Evolutionary conservation across 2,888 invertebrate genomes (phyloP), one percentile per base, ranked within the genome.

Genomic region (Volucella inflata): DNA sequence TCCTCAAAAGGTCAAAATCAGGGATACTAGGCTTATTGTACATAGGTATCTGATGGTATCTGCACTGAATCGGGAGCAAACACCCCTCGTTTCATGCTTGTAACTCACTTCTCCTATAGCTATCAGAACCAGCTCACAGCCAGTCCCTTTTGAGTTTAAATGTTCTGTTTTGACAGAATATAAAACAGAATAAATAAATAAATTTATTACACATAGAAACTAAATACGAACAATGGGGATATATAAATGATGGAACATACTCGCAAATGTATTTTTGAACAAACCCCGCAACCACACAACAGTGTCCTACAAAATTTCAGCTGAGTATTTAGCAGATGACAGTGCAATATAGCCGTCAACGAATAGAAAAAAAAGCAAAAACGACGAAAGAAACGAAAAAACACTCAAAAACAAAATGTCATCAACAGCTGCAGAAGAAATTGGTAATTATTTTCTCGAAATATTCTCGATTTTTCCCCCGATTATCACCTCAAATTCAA

Each of bases 401-500:
- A 64, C 46, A 75, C 50, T 65, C 62, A 72, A 85, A 88, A 88
- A 88, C 84, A 91, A 90, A 90, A 91, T 92, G 91, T 91, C 91
- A 90, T 89, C 89, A 82, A 88, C 90, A 88, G 89, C 90, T 80
- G 89, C 89, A 87, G 91, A 91, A 88, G 92, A 92, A 91, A 92
- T 92, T 88, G 92, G 92, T 92, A 91, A 91, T 59, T 72, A 71
- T 17, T 76, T 68, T 59, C 62, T 3, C 9, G 9, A 50, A 11
- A 10, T 44, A 60, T 50, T 53, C 42, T n/a, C 16, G 14, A 30
- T 48, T 57, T 40, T 67, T 21, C 8, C 12, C 12, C 10, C n/a
- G 14, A 8, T 14, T 21, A 50, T 40, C 11, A 17, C 50, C 51
- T 10, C 4, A 17, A 51, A 76, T 48, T 8, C 14, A 6, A 8